A percentile compares a stretch with the other conserved stretches of the same genome.
Conservation (phyloP, 30 jellyfish, hydroid and myxozoan species). For the Haliclystus octoradiatus region DNA sequence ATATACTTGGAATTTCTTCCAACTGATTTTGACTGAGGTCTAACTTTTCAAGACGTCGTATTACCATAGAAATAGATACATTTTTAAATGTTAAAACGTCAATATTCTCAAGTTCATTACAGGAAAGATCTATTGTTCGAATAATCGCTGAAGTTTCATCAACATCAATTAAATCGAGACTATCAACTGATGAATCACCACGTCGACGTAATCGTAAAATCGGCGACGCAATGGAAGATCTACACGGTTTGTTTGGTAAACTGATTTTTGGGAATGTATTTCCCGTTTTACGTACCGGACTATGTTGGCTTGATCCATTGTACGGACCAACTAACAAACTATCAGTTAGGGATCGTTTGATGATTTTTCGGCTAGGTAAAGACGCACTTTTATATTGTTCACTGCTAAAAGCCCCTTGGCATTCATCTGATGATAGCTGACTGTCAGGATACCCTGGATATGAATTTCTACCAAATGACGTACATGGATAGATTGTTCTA, state of each 20-base stretch:
- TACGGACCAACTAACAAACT: neutral
- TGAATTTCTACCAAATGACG: neutral
- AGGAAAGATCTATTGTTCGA: constrained; percentile 61
- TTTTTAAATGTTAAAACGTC: constrained; percentile 15
- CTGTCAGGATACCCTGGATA: constrained; percentile 83
- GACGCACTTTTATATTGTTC: constrained; percentile 8
- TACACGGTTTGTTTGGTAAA: neutral
- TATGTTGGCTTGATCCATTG: constrained; percentile 7
- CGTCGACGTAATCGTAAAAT: neutral
- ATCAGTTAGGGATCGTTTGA: constrained; percentile 14
- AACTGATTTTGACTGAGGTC: constrained; percentile 46
- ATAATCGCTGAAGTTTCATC: neutral
- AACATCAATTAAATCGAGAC: neutral
- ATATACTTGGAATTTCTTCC: constrained; percentile 19
- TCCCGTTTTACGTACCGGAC: neutral
- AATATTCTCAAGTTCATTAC: constrained; percentile 33
- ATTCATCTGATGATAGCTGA: constrained; percentile 30
- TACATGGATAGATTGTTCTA: neutral
- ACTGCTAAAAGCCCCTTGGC: constrained; percentile 19
- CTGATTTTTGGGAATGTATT: constrained; percentile 13
- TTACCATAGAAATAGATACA: constrained; percentile 13
- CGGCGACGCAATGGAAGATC: neutral
- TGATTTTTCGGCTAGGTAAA: neutral
- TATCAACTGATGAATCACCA: neutral
- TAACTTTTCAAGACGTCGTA: constrained; percentile 47